Percentiles rank a stretch among this genome's conserved stretches.
Conservation (phyloP, 2,797 vertebrate genomes). For the Chanos chanos region DNA sequence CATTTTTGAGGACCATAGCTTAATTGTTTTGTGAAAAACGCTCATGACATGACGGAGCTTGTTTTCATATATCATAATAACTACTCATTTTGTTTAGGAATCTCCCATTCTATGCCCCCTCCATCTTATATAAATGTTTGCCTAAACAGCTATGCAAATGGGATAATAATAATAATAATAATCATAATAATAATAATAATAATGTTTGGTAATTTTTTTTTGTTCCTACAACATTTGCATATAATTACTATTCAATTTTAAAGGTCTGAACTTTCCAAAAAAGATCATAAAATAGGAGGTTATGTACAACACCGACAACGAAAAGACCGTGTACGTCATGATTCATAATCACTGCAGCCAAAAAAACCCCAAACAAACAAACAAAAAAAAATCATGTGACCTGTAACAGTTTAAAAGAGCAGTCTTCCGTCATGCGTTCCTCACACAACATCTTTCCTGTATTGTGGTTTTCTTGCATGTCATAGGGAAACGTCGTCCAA, state of each 20-base stretch:
- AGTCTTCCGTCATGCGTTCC: constrained; percentile 1
- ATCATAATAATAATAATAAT: constrained; percentile 56
- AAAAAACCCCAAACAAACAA: constrained; percentile 44
- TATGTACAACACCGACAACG: constrained; percentile 65
- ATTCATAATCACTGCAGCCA: constrained; percentile 35
- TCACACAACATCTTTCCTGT: no score
- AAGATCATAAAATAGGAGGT: constrained; percentile 73
- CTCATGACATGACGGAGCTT: no score
- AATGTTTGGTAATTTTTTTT: constrained; percentile 70
- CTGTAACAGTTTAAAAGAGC: constrained; percentile 18
- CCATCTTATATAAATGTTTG: no score
- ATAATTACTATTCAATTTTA: constrained; percentile 75
- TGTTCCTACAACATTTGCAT: constrained; percentile 78
- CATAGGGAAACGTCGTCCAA: no score
- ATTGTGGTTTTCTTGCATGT: no score
- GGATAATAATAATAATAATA: constrained; percentile 58
- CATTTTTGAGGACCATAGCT: no score
- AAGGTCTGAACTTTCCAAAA: constrained; percentile 74
- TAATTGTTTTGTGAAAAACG: no score
- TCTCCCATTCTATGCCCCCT: no score
- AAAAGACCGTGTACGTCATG: constrained; percentile 1
- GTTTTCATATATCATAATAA: no score
- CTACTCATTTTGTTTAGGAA: no score
- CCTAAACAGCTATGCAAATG: constrained; percentile 27
- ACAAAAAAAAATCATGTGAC: constrained; percentile 8